Percentiles rank a stretch among this genome's conserved stretches.
Evolutionary conservation across 2,113 vertebrate species (phyloP).

Genomic region (Nycticebus coucang): DNA sequence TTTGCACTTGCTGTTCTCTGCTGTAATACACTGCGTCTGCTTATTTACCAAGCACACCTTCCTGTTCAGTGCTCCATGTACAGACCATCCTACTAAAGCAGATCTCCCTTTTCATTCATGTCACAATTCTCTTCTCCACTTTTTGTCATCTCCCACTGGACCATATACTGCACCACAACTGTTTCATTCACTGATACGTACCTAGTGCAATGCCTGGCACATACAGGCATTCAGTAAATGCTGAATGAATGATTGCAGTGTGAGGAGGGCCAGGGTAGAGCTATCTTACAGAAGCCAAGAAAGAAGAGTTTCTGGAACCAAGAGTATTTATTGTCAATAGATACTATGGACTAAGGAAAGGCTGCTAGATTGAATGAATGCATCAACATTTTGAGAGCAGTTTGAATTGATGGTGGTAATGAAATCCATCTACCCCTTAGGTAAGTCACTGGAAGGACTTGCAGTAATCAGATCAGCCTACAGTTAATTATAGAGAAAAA

Average conservation of each 20-base stretch:
- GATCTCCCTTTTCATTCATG: background rate
- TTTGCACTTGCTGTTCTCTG: background rate
- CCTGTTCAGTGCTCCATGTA: background rate
- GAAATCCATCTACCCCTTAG: background rate
- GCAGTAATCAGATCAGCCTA: background rate
- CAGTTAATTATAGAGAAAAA: background rate
- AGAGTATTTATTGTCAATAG: background rate
- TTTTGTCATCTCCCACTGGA: background rate
- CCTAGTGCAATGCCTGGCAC: background rate
- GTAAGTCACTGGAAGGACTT: background rate
- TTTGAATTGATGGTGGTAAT: background rate
- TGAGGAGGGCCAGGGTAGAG: background rate
- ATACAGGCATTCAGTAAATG: background rate
- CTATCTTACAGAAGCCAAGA: background rate
- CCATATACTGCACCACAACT: background rate
- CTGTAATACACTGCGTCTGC: background rate
- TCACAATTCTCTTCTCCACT: background rate
- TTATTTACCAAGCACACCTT: background rate
- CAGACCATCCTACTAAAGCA: background rate
- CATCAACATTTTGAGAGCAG: background rate
- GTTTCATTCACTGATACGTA: background rate
- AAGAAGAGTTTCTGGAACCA: constrained; percentile 15
- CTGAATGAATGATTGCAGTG: background rate
- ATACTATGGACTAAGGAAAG: background rate
- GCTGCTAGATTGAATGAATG: background rate